Evolutionary conservation across 2,113 vertebrate genomes (phyloP).

Genomic region (Suncus etruscus): DNA sequence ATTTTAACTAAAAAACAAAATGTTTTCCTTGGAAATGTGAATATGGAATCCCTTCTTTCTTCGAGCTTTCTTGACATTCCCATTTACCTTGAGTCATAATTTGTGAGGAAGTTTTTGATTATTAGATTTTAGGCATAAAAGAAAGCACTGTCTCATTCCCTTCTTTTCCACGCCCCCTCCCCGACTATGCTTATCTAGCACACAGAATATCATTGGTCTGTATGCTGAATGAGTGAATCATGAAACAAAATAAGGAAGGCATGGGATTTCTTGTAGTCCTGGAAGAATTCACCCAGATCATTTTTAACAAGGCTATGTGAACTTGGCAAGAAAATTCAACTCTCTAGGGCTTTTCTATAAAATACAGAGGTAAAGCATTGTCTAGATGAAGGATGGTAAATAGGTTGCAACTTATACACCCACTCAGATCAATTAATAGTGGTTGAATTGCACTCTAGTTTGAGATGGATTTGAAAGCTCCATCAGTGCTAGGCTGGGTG

Average conservation of each 20-base stretch:
- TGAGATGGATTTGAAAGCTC: neutral
- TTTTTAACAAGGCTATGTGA: neutral
- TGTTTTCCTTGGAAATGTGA: slow-evolving; percentile 33
- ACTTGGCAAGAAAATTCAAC: slow-evolving; percentile 15
- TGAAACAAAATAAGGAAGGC: neutral
- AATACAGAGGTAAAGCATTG: neutral
- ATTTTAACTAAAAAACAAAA: slow-evolving; percentile 6
- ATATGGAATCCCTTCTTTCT: neutral
- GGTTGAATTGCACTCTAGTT: neutral
- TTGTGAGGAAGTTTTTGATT: slow-evolving; percentile 23
- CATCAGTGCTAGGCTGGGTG: neutral
- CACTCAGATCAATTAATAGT: neutral
- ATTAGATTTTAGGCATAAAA: neutral
- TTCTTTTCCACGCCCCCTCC: neutral
- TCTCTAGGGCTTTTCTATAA: neutral
- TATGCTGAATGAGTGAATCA: neutral
- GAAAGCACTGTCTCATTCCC: neutral
- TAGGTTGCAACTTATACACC: neutral
- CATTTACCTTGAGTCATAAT: neutral
- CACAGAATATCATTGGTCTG: neutral
- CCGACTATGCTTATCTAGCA: neutral
- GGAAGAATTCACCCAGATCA: slow-evolving; percentile 5
- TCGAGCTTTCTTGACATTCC: neutral
- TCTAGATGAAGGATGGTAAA: neutral
- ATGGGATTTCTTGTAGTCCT: neutral